Evolutionary conservation across 2,113 vertebrate genomes (phyloP), one percentile per base, ranked within the genome.

Genomic region (Engraulis encrasicolus): DNA sequence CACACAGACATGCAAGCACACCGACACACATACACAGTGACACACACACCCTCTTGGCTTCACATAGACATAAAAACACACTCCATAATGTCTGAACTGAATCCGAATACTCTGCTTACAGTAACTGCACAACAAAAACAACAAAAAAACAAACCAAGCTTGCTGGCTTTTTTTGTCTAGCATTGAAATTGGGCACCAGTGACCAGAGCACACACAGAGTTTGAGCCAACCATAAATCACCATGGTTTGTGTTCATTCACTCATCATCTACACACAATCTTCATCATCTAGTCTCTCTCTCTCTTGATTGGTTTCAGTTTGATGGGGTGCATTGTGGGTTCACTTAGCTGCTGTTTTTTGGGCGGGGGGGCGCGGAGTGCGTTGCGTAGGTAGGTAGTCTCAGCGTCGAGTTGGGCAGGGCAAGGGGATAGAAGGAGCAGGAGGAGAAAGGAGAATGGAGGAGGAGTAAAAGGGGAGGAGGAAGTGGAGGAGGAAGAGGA

Each of bases 211-310:
- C 79, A 20, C 85, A 80, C 79, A 14, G 71, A 83, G 79, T 88
- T 83, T 85, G 87, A 88, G 87, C 87, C 83, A 81, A 71, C 66
- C 79, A 78, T 50, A 58, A 74, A 82, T 79, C n/a, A 50, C 40
- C 34, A n/a, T 54, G n/a, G n/a, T 58, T 37, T 17, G 37, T 27
- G 1, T 38, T 19, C 52, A 61, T 7, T 49, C 50, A n/a, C 40
- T 23, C 40, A 20, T 23, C 15, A 27, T 34, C 61, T 71, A 1
- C 17, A 34, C n/a, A n/a, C n/a, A n/a, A n/a, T n/a, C n/a, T n/a
- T n/a, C n/a, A n/a, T n/a, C n/a, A n/a, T n/a, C n/a, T n/a, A n/a
- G n/a, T n/a, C n/a, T n/a, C n/a, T n/a, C n/a, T n/a, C n/a, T n/a
- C 23, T 17, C 5, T 66, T 66, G 58, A 31, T 66, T 66, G n/a